Conservation (phyloP, 2,888 invertebrate genomes). For the Capitulum mitella region DNA sequence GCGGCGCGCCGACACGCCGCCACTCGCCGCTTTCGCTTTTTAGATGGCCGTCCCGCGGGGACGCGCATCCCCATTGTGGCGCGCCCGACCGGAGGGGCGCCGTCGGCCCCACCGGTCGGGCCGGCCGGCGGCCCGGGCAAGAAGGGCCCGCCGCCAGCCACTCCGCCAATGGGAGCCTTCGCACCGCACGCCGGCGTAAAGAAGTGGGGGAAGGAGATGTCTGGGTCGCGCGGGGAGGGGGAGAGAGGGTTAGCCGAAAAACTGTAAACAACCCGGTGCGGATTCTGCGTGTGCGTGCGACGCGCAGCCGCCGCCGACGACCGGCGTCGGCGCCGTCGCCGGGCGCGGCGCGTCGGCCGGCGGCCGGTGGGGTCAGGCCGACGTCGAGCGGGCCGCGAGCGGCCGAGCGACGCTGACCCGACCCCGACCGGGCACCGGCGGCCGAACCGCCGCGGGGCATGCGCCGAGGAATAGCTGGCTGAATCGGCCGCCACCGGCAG, state of each 20-base stretch:
- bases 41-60: not conserved
- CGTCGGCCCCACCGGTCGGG: constrained; percentile 30
- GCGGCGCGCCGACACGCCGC: not conserved
- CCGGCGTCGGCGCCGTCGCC: too few relatives aligned
- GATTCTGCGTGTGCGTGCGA: not conserved
- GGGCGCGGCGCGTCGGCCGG: too few relatives aligned
- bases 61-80: not conserved
- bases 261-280: constrained; percentile 17
- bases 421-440: too few relatives aligned
- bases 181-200: not conserved
- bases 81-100: constrained; percentile 29
- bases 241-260: constrained; percentile 16
- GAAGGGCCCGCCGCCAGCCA: constrained; percentile 96
- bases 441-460: not conserved
- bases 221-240: constrained; percentile 15
- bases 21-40: not conserved
- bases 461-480: not conserved
- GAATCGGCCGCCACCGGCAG: not conserved
- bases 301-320: not conserved
- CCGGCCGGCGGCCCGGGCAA: constrained; percentile 43
- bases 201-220: constrained; percentile 18
- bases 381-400: too few relatives aligned
- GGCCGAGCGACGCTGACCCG: too few relatives aligned
- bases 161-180: constrained; percentile 46
- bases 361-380: too few relatives aligned